These are phyloP conservation scores for Hyperoplus immaculatus DNA, from an alignment of 2,797 vertebrate genomes.

Conservation along the genomic window DNA sequence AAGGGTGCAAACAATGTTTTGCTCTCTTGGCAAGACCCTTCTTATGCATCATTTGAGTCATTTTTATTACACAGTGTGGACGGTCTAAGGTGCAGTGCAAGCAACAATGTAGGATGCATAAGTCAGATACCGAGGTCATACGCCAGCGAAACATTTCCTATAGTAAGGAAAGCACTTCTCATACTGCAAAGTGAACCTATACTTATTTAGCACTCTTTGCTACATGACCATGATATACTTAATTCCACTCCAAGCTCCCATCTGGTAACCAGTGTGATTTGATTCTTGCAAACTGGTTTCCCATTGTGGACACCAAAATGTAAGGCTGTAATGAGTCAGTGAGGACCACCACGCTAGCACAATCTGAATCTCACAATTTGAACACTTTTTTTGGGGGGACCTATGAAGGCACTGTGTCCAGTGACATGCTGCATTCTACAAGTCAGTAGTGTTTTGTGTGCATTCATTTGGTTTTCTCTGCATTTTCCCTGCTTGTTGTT, in stretches of 20 bases:
- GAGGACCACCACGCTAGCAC: slow-evolving; percentile 38
- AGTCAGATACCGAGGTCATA: slow-evolving; percentile 47
- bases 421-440: background rate
- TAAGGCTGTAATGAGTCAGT: slow-evolving; percentile 46
- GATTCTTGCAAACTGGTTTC: slow-evolving; percentile 55
- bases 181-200: slow-evolving; percentile 9
- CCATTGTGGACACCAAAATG: slow-evolving; percentile 42
- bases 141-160: slow-evolving; percentile 38
- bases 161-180: background rate
- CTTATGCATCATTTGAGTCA: slow-evolving; percentile 52
- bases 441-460: background rate
- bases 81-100: slow-evolving; percentile 50
- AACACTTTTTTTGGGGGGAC: background rate
- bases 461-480: background rate
- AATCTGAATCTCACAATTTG: slow-evolving; percentile 50
- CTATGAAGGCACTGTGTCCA: background rate
- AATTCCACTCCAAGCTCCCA: slow-evolving; percentile 29
- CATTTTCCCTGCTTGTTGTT: background rate
- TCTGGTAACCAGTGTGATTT: slow-evolving; percentile 27
- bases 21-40: slow-evolving; percentile 36
- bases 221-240: slow-evolving; percentile 12
- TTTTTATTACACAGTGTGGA: slow-evolving; percentile 65
- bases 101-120: slow-evolving; percentile 41
- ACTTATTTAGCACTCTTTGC: too few relatives aligned
- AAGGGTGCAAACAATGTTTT: slow-evolving; percentile 42